Evolutionary conservation across 2,797 vertebrate species (phyloP).

Genomic region (Cyclopterus lumpus): DNA sequence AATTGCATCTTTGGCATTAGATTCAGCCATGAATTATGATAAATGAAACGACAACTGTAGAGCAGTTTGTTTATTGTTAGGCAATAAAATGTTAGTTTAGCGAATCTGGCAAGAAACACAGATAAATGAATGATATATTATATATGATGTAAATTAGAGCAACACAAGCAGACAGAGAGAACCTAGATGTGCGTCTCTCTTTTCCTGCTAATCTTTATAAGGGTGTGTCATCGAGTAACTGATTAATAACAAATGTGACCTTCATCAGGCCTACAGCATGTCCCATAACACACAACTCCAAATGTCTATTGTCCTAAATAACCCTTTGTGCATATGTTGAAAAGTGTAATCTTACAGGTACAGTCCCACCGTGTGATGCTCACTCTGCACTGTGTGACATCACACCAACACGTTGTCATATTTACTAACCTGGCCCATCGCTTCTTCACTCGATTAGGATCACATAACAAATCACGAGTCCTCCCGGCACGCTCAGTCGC

Average conservation of each 20-base stretch:
- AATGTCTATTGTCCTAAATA: background rate
- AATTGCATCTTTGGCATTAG: background rate
- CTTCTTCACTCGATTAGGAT: constrained; percentile 18
- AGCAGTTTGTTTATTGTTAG: background rate
- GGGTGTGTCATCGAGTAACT: background rate
- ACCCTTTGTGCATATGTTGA: background rate
- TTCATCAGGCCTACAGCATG: constrained; percentile 1
- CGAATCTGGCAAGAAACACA: background rate
- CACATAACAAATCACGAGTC: background rate
- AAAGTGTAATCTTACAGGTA: constrained; percentile 4
- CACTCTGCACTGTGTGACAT: constrained; percentile 17
- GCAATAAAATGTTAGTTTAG: background rate
- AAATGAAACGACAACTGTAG: background rate
- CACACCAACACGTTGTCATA: constrained; percentile 14
- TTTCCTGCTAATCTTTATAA: background rate
- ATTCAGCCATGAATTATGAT: background rate
- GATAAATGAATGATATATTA: background rate
- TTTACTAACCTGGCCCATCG: constrained; percentile 14
- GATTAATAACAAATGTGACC: background rate
- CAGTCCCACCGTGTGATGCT: constrained; percentile 7
- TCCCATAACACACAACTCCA: background rate
- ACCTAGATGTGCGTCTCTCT: background rate
- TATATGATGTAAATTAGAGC: background rate
- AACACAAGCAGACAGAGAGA: background rate
- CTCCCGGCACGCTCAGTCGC: background rate